Evolutionary conservation across 2,888 invertebrate genomes (phyloP), one percentile per base, ranked within the genome.

Genomic region (Drosophila falleni): DNA sequence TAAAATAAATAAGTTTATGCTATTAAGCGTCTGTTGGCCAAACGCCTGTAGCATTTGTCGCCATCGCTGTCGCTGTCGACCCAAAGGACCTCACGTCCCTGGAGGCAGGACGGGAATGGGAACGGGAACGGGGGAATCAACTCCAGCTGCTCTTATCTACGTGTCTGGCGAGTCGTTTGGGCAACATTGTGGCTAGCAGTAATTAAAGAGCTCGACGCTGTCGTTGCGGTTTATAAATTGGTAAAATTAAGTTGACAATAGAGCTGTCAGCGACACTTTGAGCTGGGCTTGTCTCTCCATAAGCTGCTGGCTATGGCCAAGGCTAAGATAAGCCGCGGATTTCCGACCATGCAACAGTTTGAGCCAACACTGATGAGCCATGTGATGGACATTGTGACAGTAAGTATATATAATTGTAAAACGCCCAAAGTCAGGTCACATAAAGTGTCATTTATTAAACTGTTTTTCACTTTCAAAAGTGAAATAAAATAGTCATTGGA

Each of bases 1-100:
- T 84, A 86, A 80, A 88, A 88, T 84, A 84, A 88, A 84, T 84
- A 84, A 84, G 84, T 78, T 82, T 74, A 69, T 73, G 87, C 78
- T 69, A 78, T 82, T 83, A 83, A 82, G 78, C 74, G 82, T 86
- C 84, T 75, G 77, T 60, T 66, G 68, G 66, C 51, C 65, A 65
- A 64, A 69, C 69, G 69, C 85, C 79, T 60, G 61, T 54, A 61
- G 87, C 83, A 82, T 72, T 88, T 80, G 70, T 71, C 51, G 75
- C 44, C 67, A 50, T 47, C 79, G 53, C 3, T 4, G 53, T 47
- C 79, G 53, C 3, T 4, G 19, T 19, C 19, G 19, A 62, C 72
- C 61, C 71, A 31, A 16, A 29, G 26, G 63, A 44, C 29, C 63
- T 31, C 47, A 15, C 5, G 23, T 33, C 42, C 41, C 23, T 5